Percentiles rank a stretch among this genome's conserved stretches.
phyloP scores from a whole-genome alignment of 2,888 invertebrate species.

The Diplolepis rosae region DNA sequence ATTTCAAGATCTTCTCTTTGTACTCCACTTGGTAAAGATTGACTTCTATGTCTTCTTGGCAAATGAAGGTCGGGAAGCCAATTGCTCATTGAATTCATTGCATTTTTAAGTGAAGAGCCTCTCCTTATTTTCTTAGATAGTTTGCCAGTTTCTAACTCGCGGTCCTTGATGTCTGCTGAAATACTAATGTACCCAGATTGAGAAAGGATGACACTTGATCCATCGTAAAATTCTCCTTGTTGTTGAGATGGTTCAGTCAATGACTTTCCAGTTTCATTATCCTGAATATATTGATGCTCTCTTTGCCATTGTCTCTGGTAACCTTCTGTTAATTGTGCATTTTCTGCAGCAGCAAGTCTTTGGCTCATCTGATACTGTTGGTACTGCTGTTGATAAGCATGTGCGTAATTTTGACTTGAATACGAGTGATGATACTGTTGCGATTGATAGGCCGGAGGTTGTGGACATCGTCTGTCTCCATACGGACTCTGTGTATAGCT shows the following conservation, averaged over 20 bases:
- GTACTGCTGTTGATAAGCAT: slow-evolving; percentile 68
- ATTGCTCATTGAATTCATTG: slow-evolving; percentile 86
- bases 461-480: slow-evolving; percentile 64
- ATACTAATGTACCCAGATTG: slow-evolving; percentile 87
- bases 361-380: slow-evolving; percentile 60
- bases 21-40: slow-evolving; percentile 85
- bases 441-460: slow-evolving; percentile 68
- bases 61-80: slow-evolving; percentile 89
- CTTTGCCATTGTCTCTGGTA: slow-evolving; percentile 68
- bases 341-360: slow-evolving; percentile 57
- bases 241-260: slow-evolving; percentile 60
- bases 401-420: slow-evolving; percentile 65
- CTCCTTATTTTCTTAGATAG: slow-evolving; percentile 81
- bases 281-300: slow-evolving; percentile 65
- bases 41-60: slow-evolving; percentile 85
- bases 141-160: slow-evolving; percentile 76
- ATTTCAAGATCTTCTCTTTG: slow-evolving; percentile 76
- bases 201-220: slow-evolving; percentile 81
- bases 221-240: slow-evolving; percentile 74
- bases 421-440: slow-evolving; percentile 65
- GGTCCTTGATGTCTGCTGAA: slow-evolving; percentile 79
- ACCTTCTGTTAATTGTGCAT: slow-evolving; percentile 62
- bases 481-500: slow-evolving; percentile 66
- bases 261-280: slow-evolving; percentile 56
- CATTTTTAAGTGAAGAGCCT: slow-evolving; percentile 83